Conservation (phyloP, 2,797 vertebrate genomes). For the Enoplosus armatus region DNA sequence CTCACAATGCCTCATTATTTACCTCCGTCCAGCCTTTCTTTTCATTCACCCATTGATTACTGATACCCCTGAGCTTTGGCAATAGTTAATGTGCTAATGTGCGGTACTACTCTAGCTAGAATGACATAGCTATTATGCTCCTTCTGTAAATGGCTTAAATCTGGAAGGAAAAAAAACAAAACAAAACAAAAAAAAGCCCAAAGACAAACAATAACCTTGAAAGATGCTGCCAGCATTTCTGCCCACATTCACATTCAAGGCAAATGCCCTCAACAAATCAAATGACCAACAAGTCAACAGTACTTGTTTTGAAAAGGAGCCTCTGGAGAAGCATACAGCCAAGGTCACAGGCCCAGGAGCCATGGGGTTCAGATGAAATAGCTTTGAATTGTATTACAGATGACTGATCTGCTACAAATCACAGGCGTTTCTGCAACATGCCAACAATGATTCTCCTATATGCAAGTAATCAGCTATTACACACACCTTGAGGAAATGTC, state of each 20-base stretch:
- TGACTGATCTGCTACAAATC: slow-evolving; percentile 76
- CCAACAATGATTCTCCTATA: slow-evolving; percentile 63
- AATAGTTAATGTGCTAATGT: slow-evolving; percentile 68
- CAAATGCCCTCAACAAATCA: slow-evolving; percentile 76
- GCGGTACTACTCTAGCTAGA: slow-evolving; percentile 50
- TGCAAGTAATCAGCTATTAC: slow-evolving; percentile 69
- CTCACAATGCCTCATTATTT: slow-evolving; percentile 63
- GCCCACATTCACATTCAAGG: slow-evolving; percentile 69
- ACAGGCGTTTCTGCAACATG: slow-evolving; percentile 50
- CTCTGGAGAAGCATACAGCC: slow-evolving; percentile 65
- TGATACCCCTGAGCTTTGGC: slow-evolving; percentile 52
- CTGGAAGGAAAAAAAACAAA: slow-evolving; percentile 34
- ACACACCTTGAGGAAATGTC: slow-evolving; percentile 76
- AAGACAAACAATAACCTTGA: slow-evolving; percentile 75
- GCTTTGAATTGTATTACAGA: slow-evolving; percentile 77
- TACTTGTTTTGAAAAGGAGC: slow-evolving; percentile 76
- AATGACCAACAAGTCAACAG: slow-evolving; percentile 78
- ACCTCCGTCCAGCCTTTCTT: slow-evolving; percentile 40
- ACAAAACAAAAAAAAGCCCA: slow-evolving; percentile 26
- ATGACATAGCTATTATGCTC: slow-evolving; percentile 38
- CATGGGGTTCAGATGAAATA: slow-evolving; percentile 68
- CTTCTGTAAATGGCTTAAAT: slow-evolving; percentile 55
- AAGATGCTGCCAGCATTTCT: slow-evolving; percentile 36
- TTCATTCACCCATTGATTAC: slow-evolving; percentile 68
- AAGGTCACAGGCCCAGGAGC: slow-evolving; percentile 71